Evolutionary conservation across 1,140 invertebrate genomes (phyloP).

Genomic region (Glomeris maerens): DNA sequence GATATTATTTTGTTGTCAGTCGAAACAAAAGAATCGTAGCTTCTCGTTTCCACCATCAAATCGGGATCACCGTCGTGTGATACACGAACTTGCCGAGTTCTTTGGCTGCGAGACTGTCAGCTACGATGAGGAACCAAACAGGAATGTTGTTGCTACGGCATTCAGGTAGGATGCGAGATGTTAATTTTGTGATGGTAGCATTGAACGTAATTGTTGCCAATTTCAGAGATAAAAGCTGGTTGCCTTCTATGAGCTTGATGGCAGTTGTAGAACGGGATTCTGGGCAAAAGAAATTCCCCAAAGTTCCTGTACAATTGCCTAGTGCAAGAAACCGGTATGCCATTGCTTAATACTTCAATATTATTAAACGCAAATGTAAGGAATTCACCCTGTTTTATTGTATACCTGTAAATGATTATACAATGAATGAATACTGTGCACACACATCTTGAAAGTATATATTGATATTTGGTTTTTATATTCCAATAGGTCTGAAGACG

Average conservation of each 20-base stretch:
- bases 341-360: neutral
- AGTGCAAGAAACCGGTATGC: slow-evolving; percentile 5
- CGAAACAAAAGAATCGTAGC: slow-evolving; percentile 67
- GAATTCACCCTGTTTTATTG: neutral
- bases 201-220: neutral
- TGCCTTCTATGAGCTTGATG: slow-evolving; percentile 17
- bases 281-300: too few relatives aligned
- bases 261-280: slow-evolving; percentile 14
- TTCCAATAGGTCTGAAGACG: too few relatives aligned
- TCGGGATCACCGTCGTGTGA: slow-evolving; percentile 68
- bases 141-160: slow-evolving; percentile 86
- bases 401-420: neutral
- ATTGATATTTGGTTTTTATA: too few relatives aligned
- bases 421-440: neutral
- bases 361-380: neutral
- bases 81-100: slow-evolving; percentile 86
- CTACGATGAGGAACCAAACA: slow-evolving; percentile 85
- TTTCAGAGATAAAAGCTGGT: slow-evolving; percentile 17
- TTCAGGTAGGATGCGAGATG: slow-evolving; percentile 37
- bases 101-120: slow-evolving; percentile 86
- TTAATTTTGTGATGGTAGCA: neutral
- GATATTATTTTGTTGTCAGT: slow-evolving; percentile 34
- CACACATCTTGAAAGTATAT: neutral
- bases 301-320: too few relatives aligned
- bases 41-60: slow-evolving; percentile 89